Evolutionary conservation across 2,888 invertebrate species (phyloP), one percentile per base, ranked within the genome.

Genomic region (Andrena marginata): DNA sequence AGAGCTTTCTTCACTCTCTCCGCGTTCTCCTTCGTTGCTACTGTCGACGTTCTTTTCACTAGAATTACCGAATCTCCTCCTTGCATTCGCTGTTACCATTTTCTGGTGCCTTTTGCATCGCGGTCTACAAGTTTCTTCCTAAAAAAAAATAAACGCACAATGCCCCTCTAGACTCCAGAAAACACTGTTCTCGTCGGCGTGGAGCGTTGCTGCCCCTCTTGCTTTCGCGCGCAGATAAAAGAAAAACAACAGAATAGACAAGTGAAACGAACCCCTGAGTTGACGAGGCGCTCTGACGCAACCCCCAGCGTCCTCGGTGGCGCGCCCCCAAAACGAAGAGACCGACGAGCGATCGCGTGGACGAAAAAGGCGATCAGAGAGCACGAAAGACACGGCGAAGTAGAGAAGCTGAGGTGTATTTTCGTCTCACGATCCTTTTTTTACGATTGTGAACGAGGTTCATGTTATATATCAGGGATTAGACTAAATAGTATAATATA

Each of bases 381-480:
- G 65, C 54, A 48, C 56, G 35, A 35, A 35, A 60, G 67, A 63
- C 42, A 49, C 29, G 54, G 20, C 26, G 79, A 80, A 42, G 51
- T 62, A 77, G 35, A 42, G n/a, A 20, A 62, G 33, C n/a, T 31
- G 42, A 65, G 64, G 51, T 89, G 87, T 90, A 90, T 90, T 91
- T 91, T 93, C 89, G 90, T 90, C 89, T 90, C 90, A 89, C 89
- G 90, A 91, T 91, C 88, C 86, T 88, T 90, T 91, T 82, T 90
- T 90, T 92, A 92, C 90, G 89, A 92, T 92, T 91, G 91, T 92
- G 91, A 92, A 93, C 92, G 90, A 90, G 89, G 92, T 92, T 93
- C 92, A 93, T 92, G 91, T 93, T 92, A 92, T 93, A 93, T 92
- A 93, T 93, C 93, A 93, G 93, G 93, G 93, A 93, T 92, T 94